Evolutionary conservation across 2,888 invertebrate species (phyloP).

Genomic region (Synanthedon vespiformis): DNA sequence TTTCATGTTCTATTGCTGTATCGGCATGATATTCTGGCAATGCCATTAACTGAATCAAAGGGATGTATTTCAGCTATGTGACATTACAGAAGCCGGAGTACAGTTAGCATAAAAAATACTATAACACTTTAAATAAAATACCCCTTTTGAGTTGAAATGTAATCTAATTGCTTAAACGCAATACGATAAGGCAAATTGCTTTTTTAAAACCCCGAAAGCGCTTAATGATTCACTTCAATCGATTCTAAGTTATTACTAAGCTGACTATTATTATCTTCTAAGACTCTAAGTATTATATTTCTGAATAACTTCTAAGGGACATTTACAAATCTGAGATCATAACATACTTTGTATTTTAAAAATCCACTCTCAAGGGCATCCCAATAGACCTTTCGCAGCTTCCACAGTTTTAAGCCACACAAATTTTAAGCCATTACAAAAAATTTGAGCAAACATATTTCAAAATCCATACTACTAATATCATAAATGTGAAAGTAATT

Average conservation of each 20-base stretch:
- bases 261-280: too few species aligned
- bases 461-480: too few species aligned
- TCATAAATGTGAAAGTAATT: too few species aligned
- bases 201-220: background rate
- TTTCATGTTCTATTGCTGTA: too few species aligned
- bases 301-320: background rate
- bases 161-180: too few species aligned
- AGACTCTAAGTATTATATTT: too few species aligned
- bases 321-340: background rate
- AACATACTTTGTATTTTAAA: too few species aligned
- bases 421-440: too few species aligned
- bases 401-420: too few species aligned
- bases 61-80: background rate
- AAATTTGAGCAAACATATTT: too few species aligned
- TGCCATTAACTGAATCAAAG: background rate
- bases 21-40: background rate
- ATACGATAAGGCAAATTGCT: background rate
- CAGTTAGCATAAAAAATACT: background rate
- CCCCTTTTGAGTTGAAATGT: background rate
- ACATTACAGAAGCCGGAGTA: background rate
- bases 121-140: background rate
- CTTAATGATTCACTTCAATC: background rate
- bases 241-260: background rate
- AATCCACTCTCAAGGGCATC: background rate
- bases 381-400: too few species aligned